phyloP scores from a whole-genome alignment of 2,113 vertebrate genomes.

The Panthera uncia region DNA sequence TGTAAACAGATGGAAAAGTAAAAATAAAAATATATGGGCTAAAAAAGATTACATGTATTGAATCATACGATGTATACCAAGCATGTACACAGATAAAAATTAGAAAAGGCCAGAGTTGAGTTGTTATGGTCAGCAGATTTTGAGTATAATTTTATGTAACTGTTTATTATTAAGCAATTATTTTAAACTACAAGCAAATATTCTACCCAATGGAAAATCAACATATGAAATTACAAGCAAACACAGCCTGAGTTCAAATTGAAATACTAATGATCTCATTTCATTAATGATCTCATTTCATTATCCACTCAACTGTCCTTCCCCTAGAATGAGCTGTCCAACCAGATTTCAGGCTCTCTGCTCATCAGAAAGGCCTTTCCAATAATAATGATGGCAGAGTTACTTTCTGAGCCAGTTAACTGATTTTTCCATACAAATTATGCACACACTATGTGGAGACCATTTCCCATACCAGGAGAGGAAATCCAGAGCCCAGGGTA shows the following conservation, averaged over 20 bases:
- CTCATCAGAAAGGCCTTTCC: constrained; percentile 50
- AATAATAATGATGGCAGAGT: constrained; percentile 25
- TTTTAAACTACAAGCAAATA: constrained; percentile 43
- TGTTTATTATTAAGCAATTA: constrained; percentile 48
- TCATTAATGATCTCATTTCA: constrained; percentile 38
- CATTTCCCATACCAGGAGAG: neutral
- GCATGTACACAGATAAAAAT: neutral
- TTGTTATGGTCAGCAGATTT: neutral
- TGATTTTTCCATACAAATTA: constrained; percentile 50
- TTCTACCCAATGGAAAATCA: neutral
- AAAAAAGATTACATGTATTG: neutral
- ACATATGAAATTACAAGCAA: constrained; percentile 50
- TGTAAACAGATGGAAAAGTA: neutral
- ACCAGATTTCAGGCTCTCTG: constrained; percentile 26
- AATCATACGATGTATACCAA: neutral
- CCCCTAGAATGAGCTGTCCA: neutral
- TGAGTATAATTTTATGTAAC: constrained; percentile 13
- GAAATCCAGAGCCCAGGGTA: constrained; percentile 4
- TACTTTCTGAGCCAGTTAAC: constrained; percentile 41
- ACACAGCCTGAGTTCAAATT: constrained; percentile 26
- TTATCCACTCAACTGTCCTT: constrained; percentile 37
- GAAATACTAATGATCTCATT: constrained; percentile 43
- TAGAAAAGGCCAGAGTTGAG: neutral
- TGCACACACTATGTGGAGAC: neutral
- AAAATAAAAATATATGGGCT: constrained; percentile 6